Evolutionary conservation across 2,797 vertebrate genomes (phyloP).

Genomic region (Agapornis canus): DNA sequence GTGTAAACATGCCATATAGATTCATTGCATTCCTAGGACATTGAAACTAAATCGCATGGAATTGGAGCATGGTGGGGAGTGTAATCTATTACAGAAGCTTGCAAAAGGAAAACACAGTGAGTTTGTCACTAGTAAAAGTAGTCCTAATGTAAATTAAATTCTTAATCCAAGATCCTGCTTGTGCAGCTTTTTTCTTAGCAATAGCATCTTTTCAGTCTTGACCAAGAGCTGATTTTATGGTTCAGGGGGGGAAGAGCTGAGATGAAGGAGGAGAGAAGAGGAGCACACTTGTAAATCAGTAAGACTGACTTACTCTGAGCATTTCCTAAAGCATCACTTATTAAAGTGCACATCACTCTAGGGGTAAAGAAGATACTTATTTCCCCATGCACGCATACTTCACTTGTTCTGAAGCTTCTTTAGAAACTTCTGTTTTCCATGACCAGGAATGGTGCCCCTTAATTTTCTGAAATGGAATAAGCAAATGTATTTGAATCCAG

Average conservation of each 20-base stretch:
- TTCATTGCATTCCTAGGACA: neutral
- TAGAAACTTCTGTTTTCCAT: neutral
- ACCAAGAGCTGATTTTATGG: neutral
- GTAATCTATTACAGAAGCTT: neutral
- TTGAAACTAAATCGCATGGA: neutral
- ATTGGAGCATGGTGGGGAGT: fast-evolving
- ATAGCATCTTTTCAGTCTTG: neutral
- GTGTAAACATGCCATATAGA: neutral
- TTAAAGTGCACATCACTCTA: neutral
- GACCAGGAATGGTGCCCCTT: neutral
- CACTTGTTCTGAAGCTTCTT: neutral
- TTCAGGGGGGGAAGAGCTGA: neutral
- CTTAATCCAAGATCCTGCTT: neutral
- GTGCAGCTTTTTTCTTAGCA: neutral
- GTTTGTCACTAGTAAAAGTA: neutral
- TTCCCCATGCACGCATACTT: fast-evolving
- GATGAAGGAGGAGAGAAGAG: neutral
- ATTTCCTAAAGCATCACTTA: neutral
- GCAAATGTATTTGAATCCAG: neutral
- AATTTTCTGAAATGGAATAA: neutral
- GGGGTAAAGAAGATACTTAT: neutral
- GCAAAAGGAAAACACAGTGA: neutral
- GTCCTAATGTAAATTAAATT: neutral
- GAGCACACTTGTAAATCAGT: neutral
- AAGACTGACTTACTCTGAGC: neutral